Conservation (phyloP, 2,888 invertebrate species). For the Pediacus dermestoides region DNA sequence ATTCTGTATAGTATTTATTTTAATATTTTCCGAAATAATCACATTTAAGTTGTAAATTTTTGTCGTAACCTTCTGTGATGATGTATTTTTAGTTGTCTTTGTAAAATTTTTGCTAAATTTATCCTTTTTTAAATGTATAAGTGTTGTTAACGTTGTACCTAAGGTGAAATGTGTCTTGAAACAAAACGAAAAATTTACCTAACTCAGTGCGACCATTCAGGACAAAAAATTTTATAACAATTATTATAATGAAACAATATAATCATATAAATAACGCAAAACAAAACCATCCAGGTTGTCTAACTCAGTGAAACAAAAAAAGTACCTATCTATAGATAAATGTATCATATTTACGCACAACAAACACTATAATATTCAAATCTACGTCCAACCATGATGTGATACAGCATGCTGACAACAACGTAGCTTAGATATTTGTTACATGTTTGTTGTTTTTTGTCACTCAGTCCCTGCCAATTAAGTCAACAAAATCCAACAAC, state of each 20-base stretch:
- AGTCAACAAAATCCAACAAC: too few relatives aligned
- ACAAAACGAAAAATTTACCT: constrained; percentile 21
- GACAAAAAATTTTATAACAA: constrained; percentile 31
- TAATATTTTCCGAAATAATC: constrained; percentile 36
- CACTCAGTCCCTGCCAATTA: too few relatives aligned
- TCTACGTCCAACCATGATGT: constrained; percentile 8
- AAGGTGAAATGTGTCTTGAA: constrained; percentile 45
- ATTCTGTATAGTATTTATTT: constrained; percentile 51
- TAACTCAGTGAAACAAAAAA: constrained; percentile 39
- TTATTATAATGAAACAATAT: constrained; percentile 27
- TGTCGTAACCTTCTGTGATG: constrained; percentile 47
- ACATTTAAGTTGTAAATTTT: constrained; percentile 38
- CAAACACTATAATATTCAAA: constrained; percentile 15
- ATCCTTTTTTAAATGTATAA: constrained; percentile 40
- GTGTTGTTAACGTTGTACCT: constrained; percentile 42
- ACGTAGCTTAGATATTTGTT: neutral
- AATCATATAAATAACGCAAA: constrained; percentile 20
- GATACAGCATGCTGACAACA: constrained; percentile 1
- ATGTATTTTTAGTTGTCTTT: constrained; percentile 32
- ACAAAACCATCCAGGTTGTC: constrained; percentile 34
- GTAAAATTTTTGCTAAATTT: constrained; percentile 28
- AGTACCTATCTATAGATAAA: too few relatives aligned
- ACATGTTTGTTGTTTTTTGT: neutral
- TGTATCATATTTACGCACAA: constrained; percentile 4
- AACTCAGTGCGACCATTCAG: constrained; percentile 43